Conservation (phyloP, 2,888 invertebrate genomes). For the Sarcophaga rosellei region DNA sequence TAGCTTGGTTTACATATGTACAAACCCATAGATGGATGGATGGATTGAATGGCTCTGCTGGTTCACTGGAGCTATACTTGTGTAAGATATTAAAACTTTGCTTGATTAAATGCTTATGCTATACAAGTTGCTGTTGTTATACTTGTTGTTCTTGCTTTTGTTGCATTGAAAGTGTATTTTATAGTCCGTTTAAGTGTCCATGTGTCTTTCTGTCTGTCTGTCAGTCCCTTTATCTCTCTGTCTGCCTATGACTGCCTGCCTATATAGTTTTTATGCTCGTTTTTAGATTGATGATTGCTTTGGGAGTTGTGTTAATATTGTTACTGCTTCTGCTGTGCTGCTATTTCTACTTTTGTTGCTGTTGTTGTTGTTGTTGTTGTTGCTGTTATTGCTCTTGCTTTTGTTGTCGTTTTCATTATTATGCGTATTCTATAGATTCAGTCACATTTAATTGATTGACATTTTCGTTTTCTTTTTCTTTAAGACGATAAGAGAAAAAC, state of each 20-base stretch:
- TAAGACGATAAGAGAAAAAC: constrained; percentile 60
- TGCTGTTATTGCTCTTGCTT: constrained; percentile 15
- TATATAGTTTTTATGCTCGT: constrained; percentile 42
- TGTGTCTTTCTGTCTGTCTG: constrained; percentile 16
- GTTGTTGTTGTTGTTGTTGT: constrained; percentile 5
- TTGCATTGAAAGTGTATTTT: constrained; percentile 52
- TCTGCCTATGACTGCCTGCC: background rate
- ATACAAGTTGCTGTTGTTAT: constrained; percentile 22
- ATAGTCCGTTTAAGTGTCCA: constrained; percentile 1
- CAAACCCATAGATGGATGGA: constrained; percentile 30
- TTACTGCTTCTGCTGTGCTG: constrained; percentile 50
- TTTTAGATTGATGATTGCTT: constrained; percentile 68
- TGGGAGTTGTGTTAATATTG: constrained; percentile 67
- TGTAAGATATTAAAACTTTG: constrained; percentile 44
- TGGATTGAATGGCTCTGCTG: constrained; percentile 31
- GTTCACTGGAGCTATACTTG: too few species aligned
- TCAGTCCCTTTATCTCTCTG: background rate
- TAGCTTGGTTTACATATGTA: constrained; percentile 41
- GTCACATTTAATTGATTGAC: constrained; percentile 68
- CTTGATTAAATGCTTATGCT: constrained; percentile 60
- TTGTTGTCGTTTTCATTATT: constrained; percentile 37
- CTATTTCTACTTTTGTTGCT: constrained; percentile 42
- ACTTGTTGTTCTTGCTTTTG: constrained; percentile 4
- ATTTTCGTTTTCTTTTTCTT: constrained; percentile 58
- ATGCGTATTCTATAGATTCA: constrained; percentile 55